These are phyloP conservation scores for Noctua comes DNA, from an alignment of 2,888 invertebrate species.

Conservation along the genomic window DNA sequence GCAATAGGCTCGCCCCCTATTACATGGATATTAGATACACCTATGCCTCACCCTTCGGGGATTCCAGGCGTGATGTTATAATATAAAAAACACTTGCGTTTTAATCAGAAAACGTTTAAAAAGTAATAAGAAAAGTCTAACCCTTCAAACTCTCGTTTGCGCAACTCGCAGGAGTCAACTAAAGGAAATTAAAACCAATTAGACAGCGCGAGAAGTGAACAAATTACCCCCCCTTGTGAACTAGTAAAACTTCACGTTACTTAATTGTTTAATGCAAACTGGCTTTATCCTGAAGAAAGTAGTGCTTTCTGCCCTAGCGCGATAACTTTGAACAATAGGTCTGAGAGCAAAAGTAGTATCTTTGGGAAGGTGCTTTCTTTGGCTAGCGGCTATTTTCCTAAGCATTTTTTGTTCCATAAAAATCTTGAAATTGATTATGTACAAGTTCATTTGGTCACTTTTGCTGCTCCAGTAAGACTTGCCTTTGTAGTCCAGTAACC, in stretches of 20 bases:
- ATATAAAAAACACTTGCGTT: background rate
- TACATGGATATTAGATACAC: too few species aligned
- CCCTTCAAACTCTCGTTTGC: constrained; percentile 20
- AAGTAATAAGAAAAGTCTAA: background rate
- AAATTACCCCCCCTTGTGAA: constrained; percentile 45
- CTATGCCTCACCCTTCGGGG: too few species aligned
- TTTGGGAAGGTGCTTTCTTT: background rate
- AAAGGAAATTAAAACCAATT: constrained; percentile 52
- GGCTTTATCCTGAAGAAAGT: constrained; percentile 16
- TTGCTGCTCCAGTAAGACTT: too few species aligned
- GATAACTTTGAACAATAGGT: background rate
- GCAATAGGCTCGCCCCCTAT: too few species aligned
- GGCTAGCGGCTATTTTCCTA: too few species aligned
- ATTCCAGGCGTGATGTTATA: too few species aligned
- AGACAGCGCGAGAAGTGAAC: constrained; percentile 42
- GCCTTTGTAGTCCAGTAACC: too few species aligned
- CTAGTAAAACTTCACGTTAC: constrained; percentile 39
- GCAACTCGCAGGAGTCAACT: constrained; percentile 33
- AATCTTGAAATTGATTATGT: background rate
- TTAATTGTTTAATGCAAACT: constrained; percentile 29
- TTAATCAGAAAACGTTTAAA: constrained; percentile 2
- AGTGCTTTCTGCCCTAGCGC: background rate
- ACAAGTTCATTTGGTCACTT: too few species aligned
- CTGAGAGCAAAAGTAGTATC: too few species aligned
- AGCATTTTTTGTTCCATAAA: background rate